phyloP scores from a whole-genome alignment of 2,888 invertebrate genomes.

The Ectemnius cavifrons region DNA sequence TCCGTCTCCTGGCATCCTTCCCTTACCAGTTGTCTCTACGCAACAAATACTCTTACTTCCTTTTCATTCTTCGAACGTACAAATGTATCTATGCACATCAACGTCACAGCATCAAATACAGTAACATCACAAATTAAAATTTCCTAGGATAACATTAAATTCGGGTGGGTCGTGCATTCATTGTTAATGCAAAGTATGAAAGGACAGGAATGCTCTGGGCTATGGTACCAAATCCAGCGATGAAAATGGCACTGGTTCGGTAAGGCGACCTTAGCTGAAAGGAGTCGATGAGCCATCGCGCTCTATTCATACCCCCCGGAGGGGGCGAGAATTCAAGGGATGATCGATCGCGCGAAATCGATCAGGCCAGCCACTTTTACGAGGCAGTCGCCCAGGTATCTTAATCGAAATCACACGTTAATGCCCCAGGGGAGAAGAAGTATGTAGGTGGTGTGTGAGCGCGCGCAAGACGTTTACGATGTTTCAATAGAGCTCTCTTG shows the following conservation, averaged over 20 bases:
- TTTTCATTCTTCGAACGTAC: background rate
- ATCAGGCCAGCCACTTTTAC: conserved; percentile 23
- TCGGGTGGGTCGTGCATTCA: no score
- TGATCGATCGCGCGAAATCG: conserved; percentile 24
- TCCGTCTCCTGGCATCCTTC: conserved; percentile 10
- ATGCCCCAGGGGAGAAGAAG: conserved; percentile 10
- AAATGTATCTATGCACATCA: no score
- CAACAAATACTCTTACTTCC: background rate
- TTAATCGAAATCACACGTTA: conserved; percentile 48
- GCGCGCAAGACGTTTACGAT: conserved; percentile 24
- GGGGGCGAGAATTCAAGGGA: background rate
- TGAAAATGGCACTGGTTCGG: no score
- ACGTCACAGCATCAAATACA: no score
- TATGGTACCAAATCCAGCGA: no score
- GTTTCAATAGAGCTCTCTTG: no score
- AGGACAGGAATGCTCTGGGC: no score
- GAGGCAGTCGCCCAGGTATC: conserved; percentile 31
- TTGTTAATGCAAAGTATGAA: no score
- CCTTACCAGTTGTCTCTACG: background rate
- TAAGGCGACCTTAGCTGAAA: background rate
- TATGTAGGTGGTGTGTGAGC: conserved; percentile 19
- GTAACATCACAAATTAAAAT: no score
- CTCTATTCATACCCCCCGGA: background rate
- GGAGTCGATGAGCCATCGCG: conserved; percentile 4
- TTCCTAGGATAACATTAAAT: no score